Base-by-base conservation (phyloP, 1,140 invertebrate genomes). In the Stegodyphus dumicola region DNA sequence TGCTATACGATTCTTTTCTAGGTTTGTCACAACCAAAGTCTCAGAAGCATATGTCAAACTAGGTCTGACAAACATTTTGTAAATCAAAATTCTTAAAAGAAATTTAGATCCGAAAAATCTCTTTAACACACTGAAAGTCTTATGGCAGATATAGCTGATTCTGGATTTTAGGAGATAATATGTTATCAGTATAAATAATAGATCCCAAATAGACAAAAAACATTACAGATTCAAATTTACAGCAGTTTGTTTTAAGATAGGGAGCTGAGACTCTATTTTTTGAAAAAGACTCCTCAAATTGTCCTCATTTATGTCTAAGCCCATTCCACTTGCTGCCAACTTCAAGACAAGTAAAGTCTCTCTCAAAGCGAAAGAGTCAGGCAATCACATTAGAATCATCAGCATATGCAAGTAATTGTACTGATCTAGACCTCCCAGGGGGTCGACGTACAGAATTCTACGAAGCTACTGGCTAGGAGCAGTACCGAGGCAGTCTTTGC, bases 191-290 rank as follows among this genome's bases (percentile, higher is more conserved):
- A 67, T 9, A 13, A 67, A 67, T 67, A 67, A 67, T 67, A 15
- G 65, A 67, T 67, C 65, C 65, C 1, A 67, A 67, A 7, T 7
- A 67, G 17, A n/a, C n/a, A 67, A 67, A 67, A 13, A 2, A 15
- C 65, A 15, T 67, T 15, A 67, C 65, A 2, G 65, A n/a, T 67
- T 67, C 65, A 18, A 67, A 67, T 67, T 67, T 67, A 67, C 6
- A 67, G n/a, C 65, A 67, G 17, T n/a, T 6, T 7, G 6, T n/a
- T 67, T 67, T 18, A 67, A 67, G 15, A 67, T 6, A 67, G 17
- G 11, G 17, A 7, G 9, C 17, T 67, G n/a, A n/a, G 7, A 67
- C 17, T 67, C 65, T 66, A 6, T 67, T 67, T 17, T n/a, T 67
- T n/a, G 11, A 67, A 18, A 67, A 67, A 6, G 6, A 66, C 10